phyloP scores from a whole-genome alignment of 2,888 invertebrate species.

The Agrotis clavis region DNA sequence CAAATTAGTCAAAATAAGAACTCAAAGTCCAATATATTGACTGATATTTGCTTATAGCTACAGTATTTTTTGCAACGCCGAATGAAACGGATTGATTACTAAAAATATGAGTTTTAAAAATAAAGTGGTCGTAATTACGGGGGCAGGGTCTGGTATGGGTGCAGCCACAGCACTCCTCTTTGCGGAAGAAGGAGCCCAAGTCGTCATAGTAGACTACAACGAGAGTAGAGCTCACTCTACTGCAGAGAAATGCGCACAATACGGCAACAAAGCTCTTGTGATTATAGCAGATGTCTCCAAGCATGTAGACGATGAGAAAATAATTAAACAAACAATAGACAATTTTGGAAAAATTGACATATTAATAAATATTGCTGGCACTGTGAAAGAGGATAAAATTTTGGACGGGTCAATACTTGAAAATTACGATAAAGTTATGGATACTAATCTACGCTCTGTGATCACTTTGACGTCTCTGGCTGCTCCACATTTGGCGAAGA shows the following conservation, averaged over 20 bases:
- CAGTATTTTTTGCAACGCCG: slow-evolving; percentile 3
- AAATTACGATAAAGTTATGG: slow-evolving; percentile 70
- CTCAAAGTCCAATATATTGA: neutral
- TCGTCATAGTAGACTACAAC: slow-evolving; percentile 24
- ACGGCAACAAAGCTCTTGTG: slow-evolving; percentile 60
- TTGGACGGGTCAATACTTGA: slow-evolving; percentile 57
- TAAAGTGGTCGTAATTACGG: slow-evolving; percentile 34
- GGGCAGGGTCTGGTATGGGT: slow-evolving; percentile 43
- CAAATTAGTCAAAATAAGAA: neutral
- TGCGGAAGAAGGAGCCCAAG: slow-evolving; percentile 42
- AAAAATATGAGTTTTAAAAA: slow-evolving; percentile 49
- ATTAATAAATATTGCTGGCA: slow-evolving; percentile 75
- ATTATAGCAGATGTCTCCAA: slow-evolving; percentile 73
- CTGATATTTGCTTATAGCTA: neutral
- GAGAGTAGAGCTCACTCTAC: slow-evolving; percentile 3
- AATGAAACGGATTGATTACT: neutral
- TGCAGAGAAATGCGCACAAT: slow-evolving; percentile 45
- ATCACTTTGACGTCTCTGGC: slow-evolving; percentile 69
- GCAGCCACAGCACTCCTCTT: slow-evolving; percentile 36
- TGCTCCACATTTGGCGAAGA: slow-evolving; percentile 68
- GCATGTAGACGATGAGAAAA: slow-evolving; percentile 64
- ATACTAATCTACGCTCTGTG: slow-evolving; percentile 70
- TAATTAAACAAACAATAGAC: slow-evolving; percentile 68
- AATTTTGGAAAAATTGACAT: slow-evolving; percentile 72
- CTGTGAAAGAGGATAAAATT: slow-evolving; percentile 34